Evolutionary conservation across 2,797 vertebrate genomes (phyloP).

Genomic region (Avahi laniger): DNA sequence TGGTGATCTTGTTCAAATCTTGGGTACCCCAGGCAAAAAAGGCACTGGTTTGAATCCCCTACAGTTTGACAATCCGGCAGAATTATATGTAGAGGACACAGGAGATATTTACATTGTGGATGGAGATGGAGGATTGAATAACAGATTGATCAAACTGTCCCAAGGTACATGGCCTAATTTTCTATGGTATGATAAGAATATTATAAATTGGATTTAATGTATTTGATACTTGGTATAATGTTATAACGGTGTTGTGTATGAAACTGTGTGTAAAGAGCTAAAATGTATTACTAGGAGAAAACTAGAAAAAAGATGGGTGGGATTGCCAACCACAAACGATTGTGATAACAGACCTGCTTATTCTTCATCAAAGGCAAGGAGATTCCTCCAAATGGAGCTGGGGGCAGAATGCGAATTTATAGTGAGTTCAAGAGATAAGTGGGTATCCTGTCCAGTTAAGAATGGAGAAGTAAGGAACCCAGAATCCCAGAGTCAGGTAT

Average conservation of each 20-base stretch:
- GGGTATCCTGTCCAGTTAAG: background rate
- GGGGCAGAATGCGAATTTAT: background rate
- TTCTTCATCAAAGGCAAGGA: background rate
- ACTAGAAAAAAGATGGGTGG: background rate
- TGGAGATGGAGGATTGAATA: conserved; percentile 97
- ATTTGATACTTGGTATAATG: background rate
- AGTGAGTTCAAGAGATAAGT: background rate
- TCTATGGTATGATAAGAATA: background rate
- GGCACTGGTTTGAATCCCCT: conserved; percentile 91
- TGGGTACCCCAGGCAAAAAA: conserved; percentile 92
- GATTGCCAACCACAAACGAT: background rate
- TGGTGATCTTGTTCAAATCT: conserved; percentile 91
- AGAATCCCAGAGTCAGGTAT: background rate
- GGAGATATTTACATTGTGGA: conserved; percentile 96
- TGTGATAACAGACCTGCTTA: background rate
- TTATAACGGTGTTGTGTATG: background rate
- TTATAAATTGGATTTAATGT: background rate
- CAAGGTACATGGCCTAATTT: conserved; percentile 80
- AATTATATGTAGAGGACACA: conserved; percentile 91
- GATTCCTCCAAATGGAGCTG: background rate
- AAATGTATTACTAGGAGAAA: background rate
- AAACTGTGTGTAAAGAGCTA: background rate
- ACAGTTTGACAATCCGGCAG: conserved; percentile 96
- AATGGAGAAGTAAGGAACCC: background rate
- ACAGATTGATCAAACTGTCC: conserved; percentile 94